Evolutionary conservation across 1,140 invertebrate species (phyloP).

Genomic region (Paraescarpia echinospica): DNA sequence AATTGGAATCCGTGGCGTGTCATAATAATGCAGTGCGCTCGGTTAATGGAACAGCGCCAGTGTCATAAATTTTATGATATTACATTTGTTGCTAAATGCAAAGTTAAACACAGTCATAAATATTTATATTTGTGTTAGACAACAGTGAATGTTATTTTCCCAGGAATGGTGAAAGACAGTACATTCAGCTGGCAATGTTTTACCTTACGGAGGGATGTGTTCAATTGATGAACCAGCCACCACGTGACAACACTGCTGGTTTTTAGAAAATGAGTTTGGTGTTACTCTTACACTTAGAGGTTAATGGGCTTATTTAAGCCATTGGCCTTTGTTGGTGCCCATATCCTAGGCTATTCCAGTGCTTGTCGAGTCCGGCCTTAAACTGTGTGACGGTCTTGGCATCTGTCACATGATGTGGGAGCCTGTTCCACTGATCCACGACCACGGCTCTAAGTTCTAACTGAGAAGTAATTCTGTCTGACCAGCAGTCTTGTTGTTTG

Average conservation of each 20-base stretch:
- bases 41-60: not conserved
- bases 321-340: no score
- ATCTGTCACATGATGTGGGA: no score
- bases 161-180: not conserved
- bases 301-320: no score
- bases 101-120: not conserved
- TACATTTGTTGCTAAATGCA: not conserved
- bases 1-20: not conserved
- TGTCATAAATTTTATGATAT: not conserved
- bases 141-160: not conserved
- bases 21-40: not conserved
- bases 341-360: no score
- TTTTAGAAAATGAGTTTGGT: no score
- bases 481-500: no score
- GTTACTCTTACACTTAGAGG: no score
- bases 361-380: no score
- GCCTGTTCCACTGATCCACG: no score
- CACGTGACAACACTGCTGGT: not conserved
- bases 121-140: not conserved
- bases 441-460: no score
- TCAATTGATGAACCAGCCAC: not conserved
- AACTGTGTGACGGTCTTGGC: no score
- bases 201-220: not conserved
- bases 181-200: not conserved
- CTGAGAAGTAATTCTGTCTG: no score